Evolutionary conservation across 2,797 vertebrate species (phyloP).

Genomic region (Okamejei kenojei): DNA sequence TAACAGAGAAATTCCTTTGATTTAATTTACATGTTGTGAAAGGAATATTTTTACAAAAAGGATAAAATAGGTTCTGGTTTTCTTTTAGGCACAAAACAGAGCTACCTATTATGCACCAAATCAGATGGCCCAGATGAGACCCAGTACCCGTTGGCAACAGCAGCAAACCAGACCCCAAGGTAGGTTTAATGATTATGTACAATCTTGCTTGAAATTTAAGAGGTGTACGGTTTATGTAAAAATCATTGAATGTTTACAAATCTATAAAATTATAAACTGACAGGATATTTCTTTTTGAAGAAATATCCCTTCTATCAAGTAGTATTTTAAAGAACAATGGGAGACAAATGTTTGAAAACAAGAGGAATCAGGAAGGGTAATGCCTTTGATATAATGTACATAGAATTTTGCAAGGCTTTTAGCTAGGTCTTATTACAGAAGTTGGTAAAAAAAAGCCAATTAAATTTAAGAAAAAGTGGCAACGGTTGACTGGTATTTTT

Average conservation of each 20-base stretch:
- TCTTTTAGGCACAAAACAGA: slow-evolving; percentile 82
- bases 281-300: neutral
- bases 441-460: too few species aligned
- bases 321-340: too few species aligned
- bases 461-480: too few species aligned
- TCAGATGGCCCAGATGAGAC: slow-evolving; percentile 92
- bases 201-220: neutral
- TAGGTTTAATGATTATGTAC: slow-evolving; percentile 46
- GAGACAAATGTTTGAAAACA: too few species aligned
- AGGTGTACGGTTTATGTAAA: neutral
- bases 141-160: slow-evolving; percentile 93
- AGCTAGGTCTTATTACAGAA: too few species aligned
- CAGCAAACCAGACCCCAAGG: slow-evolving; percentile 90
- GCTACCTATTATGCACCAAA: slow-evolving; percentile 94
- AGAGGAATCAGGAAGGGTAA: too few species aligned
- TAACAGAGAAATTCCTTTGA: too few species aligned
- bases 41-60: neutral
- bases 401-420: too few species aligned
- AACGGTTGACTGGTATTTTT: too few species aligned
- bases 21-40: neutral
- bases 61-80: slow-evolving; percentile 38
- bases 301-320: neutral
- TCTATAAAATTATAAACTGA: neutral
- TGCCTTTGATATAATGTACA: too few species aligned
- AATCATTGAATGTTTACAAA: neutral